These are phyloP conservation scores for Spongilla lacustris DNA, from an alignment of 37 sponge, comb jelly and placozoan species.

Conservation along the genomic window DNA sequence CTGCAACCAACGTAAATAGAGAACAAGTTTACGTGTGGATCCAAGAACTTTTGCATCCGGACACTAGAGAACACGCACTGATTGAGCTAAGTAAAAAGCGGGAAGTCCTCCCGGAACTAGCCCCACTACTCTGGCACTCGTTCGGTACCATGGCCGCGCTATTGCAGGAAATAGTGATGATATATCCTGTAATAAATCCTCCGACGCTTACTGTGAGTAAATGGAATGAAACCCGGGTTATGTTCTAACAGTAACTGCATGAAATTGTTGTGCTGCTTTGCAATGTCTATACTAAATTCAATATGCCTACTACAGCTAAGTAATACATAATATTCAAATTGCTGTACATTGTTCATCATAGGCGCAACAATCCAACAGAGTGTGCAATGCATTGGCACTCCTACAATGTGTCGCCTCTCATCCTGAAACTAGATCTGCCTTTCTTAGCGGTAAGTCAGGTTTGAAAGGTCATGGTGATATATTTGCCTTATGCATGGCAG, in stretches of 20 bases:
- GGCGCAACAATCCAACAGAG: slow-evolving; percentile 97
- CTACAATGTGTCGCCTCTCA: slow-evolving; percentile 99
- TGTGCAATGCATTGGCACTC: slow-evolving; percentile 97
- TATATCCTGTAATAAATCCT: slow-evolving; percentile 96
- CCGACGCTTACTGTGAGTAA: slow-evolving; percentile 87
- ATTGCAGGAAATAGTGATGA: slow-evolving; percentile 94
- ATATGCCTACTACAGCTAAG: too few species aligned
- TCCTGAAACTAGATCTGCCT: slow-evolving; percentile 91
- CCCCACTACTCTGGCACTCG: slow-evolving; percentile 97
- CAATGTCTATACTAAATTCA: not conserved
- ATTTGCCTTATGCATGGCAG: too few species aligned
- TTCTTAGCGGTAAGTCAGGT: slow-evolving; percentile 70
- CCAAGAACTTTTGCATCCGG: slow-evolving; percentile 72
- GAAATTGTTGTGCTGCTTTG: not conserved
- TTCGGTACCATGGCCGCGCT: slow-evolving; percentile 97
- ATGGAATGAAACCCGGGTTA: too few species aligned
- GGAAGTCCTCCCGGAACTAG: slow-evolving; percentile 91
- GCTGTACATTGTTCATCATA: slow-evolving; percentile 7
- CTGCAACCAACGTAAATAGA: slow-evolving; percentile 9
- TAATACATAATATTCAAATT: not conserved
- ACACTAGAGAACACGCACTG: slow-evolving; percentile 83
- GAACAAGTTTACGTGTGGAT: slow-evolving; percentile 80
- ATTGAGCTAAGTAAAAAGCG: slow-evolving; percentile 93
- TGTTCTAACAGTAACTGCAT: too few species aligned
- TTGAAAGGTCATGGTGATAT: too few species aligned